Evolutionary conservation across 1,140 invertebrate species (phyloP), one percentile per base, ranked within the genome.

Genomic region (Theocolax elegans): DNA sequence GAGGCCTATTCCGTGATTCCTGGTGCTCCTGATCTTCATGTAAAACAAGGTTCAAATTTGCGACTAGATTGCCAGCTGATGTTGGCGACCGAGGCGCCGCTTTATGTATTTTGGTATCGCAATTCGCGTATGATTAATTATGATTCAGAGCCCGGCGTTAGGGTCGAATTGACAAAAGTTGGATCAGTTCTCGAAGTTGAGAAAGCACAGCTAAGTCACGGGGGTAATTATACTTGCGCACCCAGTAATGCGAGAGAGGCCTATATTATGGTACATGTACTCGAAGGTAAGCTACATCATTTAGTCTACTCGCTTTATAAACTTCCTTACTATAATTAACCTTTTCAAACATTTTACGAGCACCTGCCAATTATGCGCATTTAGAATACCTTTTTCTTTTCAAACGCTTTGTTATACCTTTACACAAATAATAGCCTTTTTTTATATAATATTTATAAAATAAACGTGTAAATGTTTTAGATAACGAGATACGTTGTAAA

Each of bases 61-160:
- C 87, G 89, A 53, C 80, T 94, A 67, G 90, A 92, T 75, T 94
- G 92, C 82, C 89, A 89, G 74, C 85, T 94, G 44, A 89, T 87
- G 75, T 88, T 90, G 46, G 90, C 90, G 42, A 93, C 92, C 13
- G 92, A 93, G 79, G 87, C 90, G 51, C 92, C 93, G 1, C 86
- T 89, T n/a, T 94, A 90, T 84, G 91, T 94, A 44, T 94, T 94
- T 83, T 94, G 92, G 92, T 93, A 91, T 81, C 91, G 92, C 78
- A 89, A 92, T 75, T 88, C 88, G 60, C 88, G 88, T 68, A 92
- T 92, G 91, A 91, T 92, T 74, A 92, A 92, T 78, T 92, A 92
- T 81, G 90, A 92, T 74, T 86, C 86, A n/a, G 88, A 88, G 63
- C 83, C 87, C 15, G 84, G 85, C 77, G 74, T 83, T 67, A 72